phyloP scores from a whole-genome alignment of 2,888 invertebrate species.

The Pammene fasciana region DNA sequence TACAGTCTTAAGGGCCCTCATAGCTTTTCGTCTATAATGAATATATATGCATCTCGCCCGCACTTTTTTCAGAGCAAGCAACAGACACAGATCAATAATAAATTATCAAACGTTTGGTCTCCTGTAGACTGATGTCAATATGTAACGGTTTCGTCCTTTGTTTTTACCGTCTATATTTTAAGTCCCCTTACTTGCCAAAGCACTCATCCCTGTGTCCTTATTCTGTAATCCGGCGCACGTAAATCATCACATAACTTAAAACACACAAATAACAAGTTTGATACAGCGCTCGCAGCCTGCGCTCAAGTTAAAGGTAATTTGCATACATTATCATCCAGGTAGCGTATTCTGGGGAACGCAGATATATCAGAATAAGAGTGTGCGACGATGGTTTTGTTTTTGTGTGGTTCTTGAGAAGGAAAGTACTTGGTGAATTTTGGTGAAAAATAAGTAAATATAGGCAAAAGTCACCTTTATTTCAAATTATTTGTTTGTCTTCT shows the following conservation, averaged over 20 bases:
- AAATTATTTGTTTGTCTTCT: neutral
- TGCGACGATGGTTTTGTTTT: neutral
- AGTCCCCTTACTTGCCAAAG: conserved; percentile 38
- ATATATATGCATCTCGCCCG: too few species aligned
- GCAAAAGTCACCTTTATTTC: neutral
- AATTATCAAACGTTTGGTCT: too few species aligned
- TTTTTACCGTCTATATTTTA: too few species aligned
- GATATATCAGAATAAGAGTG: conserved; percentile 2
- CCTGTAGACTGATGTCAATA: too few species aligned
- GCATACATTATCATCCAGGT: conserved; percentile 83
- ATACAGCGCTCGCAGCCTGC: conserved; percentile 71
- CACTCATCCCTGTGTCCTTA: conserved; percentile 48
- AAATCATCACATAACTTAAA: conserved; percentile 77
- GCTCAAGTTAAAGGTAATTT: conserved; percentile 76
- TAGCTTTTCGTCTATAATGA: too few species aligned
- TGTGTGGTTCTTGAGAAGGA: neutral
- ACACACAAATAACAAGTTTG: conserved; percentile 83
- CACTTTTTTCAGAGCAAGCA: too few species aligned
- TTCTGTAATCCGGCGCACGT: conserved; percentile 61
- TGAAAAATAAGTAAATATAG: neutral
- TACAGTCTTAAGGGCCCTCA: too few species aligned
- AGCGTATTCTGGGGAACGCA: conserved; percentile 47
- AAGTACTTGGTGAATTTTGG: neutral
- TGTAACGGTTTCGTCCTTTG: too few species aligned
- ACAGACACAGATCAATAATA: too few species aligned